These are phyloP conservation scores for Lasius fuliginosus DNA, from an alignment of 2,888 invertebrate species.

Conservation along the genomic window DNA sequence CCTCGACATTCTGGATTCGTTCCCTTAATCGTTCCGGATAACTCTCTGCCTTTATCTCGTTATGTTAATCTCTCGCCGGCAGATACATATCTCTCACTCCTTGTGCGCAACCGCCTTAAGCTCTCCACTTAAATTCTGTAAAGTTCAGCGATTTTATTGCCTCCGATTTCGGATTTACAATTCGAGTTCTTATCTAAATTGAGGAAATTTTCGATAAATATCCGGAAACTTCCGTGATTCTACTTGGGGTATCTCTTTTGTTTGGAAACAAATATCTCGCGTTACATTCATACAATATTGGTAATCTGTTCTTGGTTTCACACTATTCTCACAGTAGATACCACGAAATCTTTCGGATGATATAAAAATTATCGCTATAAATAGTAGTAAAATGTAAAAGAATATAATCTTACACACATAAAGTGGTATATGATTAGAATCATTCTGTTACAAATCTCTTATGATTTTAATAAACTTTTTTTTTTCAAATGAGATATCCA, in stretches of 20 bases:
- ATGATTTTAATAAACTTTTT: constrained; percentile 32
- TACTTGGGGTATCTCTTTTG: not conserved
- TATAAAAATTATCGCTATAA: constrained; percentile 6
- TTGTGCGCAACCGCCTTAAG: not conserved
- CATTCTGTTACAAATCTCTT: not conserved
- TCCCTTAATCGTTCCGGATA: constrained; percentile 47
- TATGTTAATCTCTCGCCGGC: constrained; percentile 42
- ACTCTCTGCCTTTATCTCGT: constrained; percentile 45
- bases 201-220: constrained; percentile 33
- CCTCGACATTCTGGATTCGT: constrained; percentile 45
- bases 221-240: not conserved
- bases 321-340: no score
- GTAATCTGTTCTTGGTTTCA: not conserved
- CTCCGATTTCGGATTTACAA: constrained; percentile 36
- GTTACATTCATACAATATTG: constrained; percentile 14
- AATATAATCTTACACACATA: not conserved
- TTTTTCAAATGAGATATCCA: not conserved
- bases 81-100: constrained; percentile 39
- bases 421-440: not conserved
- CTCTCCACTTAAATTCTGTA: constrained; percentile 27
- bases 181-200: constrained; percentile 38
- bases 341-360: not conserved
- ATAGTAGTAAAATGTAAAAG: not conserved
- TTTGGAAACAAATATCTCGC: not conserved
- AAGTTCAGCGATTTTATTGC: constrained; percentile 40